Evolutionary conservation across 92 coral and sea anemone genomes (phyloP).

Genomic region (Meandrina meandrites): DNA sequence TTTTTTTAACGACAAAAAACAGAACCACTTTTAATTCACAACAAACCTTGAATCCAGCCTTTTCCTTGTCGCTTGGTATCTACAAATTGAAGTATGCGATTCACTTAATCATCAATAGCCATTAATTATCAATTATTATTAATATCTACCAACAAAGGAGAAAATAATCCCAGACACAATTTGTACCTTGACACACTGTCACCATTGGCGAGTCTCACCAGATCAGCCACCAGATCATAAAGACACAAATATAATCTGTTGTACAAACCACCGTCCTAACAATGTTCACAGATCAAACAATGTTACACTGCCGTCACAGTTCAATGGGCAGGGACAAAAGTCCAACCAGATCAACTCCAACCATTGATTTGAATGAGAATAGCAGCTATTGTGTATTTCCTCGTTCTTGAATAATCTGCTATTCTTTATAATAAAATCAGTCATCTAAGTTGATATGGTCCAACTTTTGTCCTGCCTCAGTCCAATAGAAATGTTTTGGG

Average conservation of each 20-base stretch:
- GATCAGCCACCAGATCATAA: constrained; percentile 88
- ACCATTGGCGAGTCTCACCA: constrained; percentile 82
- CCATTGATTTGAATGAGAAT: too few relatives aligned
- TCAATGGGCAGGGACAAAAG: too few relatives aligned
- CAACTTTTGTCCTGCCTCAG: too few relatives aligned
- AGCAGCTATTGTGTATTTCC: too few relatives aligned
- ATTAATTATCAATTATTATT: too few relatives aligned
- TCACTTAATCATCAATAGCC: not conserved
- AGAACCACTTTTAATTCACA: not conserved
- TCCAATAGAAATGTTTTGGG: too few relatives aligned
- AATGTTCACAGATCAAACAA: not conserved
- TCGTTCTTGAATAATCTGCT: too few relatives aligned
- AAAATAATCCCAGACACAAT: not conserved
- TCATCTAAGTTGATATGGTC: too few relatives aligned
- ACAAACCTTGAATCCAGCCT: constrained; percentile 75
- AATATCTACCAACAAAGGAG: not conserved
- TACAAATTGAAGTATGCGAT: constrained; percentile 7
- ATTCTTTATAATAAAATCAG: too few relatives aligned
- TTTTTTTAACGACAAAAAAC: too few relatives aligned
- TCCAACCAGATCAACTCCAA: too few relatives aligned
- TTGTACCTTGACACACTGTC: constrained; percentile 72
- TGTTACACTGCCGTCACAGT: not conserved
- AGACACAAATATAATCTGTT: constrained; percentile 84
- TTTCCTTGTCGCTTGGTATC: constrained; percentile 80
- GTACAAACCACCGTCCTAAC: constrained; percentile 91